phyloP scores from a whole-genome alignment of 1,140 invertebrate species.

The Camponotus floridanus region DNA sequence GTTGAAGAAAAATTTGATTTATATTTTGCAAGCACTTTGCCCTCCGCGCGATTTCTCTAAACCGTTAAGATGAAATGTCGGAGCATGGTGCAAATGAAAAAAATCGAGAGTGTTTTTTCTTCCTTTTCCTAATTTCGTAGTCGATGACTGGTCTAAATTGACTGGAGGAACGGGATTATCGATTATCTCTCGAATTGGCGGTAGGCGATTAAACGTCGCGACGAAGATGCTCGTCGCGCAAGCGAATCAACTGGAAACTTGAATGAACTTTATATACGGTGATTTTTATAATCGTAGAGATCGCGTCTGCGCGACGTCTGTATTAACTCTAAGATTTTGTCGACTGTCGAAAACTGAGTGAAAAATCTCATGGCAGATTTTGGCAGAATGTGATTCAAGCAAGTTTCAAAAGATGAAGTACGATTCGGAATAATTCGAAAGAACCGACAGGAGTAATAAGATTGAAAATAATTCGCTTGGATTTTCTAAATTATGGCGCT shows the following conservation, averaged over 20 bases:
- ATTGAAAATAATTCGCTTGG: conserved; percentile 50
- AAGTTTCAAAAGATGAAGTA: conserved; percentile 27
- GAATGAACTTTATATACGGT: conserved; percentile 2
- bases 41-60: neutral
- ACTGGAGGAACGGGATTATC: conserved; percentile 69
- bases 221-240: conserved; percentile 10
- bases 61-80: conserved; percentile 11
- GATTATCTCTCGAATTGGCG: conserved; percentile 49
- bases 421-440: conserved; percentile 4
- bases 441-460: conserved; percentile 28
- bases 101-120: neutral
- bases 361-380: conserved; percentile 49
- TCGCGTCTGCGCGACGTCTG: conserved; percentile 28
- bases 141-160: conserved; percentile 58
- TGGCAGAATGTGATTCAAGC: conserved; percentile 2
- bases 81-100: neutral
- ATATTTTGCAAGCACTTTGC: conserved; percentile 12
- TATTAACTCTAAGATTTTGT: conserved; percentile 25
- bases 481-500: conserved; percentile 57
- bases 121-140: conserved; percentile 4
- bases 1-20: conserved; percentile 13
- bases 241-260: conserved; percentile 26
- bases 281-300: conserved; percentile 28
- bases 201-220: conserved; percentile 33
- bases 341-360: conserved; percentile 14